Conservation (phyloP, 2,113 vertebrate species). For the Neolamprologus modestus region DNA sequence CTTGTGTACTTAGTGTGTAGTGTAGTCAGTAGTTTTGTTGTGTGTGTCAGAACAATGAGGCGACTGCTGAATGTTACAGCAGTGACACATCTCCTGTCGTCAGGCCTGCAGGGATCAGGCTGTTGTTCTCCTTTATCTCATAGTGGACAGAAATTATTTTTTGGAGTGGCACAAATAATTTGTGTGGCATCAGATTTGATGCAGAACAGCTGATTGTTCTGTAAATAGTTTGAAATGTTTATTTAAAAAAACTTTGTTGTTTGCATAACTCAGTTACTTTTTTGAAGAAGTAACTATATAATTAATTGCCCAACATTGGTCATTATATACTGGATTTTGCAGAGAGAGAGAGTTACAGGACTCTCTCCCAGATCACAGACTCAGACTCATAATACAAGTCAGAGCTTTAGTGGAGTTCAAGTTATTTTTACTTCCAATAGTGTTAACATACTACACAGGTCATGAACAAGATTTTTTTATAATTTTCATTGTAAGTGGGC, state of each 20-base stretch:
- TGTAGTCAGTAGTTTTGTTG: no score
- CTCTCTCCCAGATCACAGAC: not conserved
- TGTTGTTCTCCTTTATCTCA: not conserved
- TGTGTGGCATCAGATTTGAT: no score
- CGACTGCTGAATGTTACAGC: accelerated
- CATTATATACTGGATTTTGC: not conserved
- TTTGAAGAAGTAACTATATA: not conserved
- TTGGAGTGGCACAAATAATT: not conserved
- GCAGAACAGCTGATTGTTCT: no score
- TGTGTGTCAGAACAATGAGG: no score
- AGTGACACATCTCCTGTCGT: accelerated
- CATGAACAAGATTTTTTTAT: not conserved
- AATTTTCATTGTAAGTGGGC: not conserved
- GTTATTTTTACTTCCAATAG: not conserved
- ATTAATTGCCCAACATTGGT: not conserved
- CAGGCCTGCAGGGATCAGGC: accelerated
- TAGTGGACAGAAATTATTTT: not conserved
- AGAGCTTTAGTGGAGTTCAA: not conserved
- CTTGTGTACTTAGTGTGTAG: not conserved
- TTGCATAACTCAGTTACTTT: no score
- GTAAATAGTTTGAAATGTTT: no score
- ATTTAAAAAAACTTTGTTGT: no score
- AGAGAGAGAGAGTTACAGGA: not conserved
- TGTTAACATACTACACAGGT: not conserved
- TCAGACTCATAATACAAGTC: not conserved